These are phyloP conservation scores for Drosophila takahashii DNA, from an alignment of 1,140 invertebrate genomes.

Conservation along the genomic window DNA sequence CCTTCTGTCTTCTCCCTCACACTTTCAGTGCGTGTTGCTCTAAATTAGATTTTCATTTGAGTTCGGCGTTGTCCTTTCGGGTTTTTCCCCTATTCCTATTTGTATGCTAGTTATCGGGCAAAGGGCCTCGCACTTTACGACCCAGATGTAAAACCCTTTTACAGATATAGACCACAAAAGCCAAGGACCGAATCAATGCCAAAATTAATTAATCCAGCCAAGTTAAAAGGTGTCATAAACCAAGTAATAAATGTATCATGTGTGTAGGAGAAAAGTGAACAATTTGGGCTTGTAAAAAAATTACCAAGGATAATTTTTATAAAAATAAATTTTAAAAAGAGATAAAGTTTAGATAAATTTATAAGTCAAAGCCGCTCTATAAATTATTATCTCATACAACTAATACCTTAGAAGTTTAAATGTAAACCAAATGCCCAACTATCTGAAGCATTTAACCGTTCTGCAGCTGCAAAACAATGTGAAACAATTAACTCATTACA, in stretches of 20 bases:
- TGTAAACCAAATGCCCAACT: neutral
- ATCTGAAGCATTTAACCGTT: slow-evolving; percentile 20
- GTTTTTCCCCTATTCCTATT: neutral
- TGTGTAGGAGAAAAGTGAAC: neutral
- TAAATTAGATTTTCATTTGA: slow-evolving; percentile 82
- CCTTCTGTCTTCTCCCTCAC: neutral
- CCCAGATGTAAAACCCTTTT: slow-evolving; percentile 66
- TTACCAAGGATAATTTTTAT: too few species aligned
- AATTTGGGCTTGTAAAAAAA: too few species aligned
- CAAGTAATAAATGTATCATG: neutral
- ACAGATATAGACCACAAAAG: slow-evolving; percentile 11
- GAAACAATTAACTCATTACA: slow-evolving; percentile 77
- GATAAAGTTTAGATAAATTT: too few species aligned
- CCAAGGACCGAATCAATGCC: slow-evolving; percentile 51
- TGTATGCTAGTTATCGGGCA: slow-evolving; percentile 38
- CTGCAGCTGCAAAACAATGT: slow-evolving; percentile 29
- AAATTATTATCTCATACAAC: too few species aligned
- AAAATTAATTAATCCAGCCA: slow-evolving; percentile 65
- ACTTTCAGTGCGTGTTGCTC: slow-evolving; percentile 55
- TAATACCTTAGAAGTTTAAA: neutral
- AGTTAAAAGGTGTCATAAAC: slow-evolving; percentile 32
- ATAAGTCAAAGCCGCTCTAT: too few species aligned
- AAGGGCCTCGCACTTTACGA: slow-evolving; percentile 60
- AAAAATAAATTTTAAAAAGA: too few species aligned
- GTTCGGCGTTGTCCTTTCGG: slow-evolving; percentile 21